Conservation (phyloP, 2,797 vertebrate species). For the Sebastes flavidus region DNA sequence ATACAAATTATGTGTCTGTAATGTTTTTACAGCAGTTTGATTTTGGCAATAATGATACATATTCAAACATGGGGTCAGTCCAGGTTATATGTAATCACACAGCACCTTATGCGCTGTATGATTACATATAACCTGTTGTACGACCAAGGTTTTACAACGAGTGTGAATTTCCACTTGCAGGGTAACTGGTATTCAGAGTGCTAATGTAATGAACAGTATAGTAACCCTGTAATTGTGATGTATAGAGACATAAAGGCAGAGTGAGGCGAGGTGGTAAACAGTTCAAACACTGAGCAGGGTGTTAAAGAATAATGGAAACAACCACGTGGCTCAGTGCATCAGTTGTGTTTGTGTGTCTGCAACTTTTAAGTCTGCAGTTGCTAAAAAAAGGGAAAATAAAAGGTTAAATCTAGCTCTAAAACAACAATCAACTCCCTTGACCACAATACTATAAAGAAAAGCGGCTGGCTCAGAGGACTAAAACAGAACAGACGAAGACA, state of each 20-base stretch:
- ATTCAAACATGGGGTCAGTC: neutral
- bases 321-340: neutral
- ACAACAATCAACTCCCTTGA: slow-evolving; percentile 16
- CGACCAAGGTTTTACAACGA: neutral
- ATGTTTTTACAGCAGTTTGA: neutral
- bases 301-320: neutral
- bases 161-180: neutral
- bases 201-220: neutral
- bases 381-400: slow-evolving; percentile 1
- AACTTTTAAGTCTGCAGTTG: neutral
- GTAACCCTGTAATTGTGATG: too few relatives aligned
- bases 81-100: neutral
- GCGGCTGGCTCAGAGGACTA: neutral
- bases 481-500: slow-evolving; percentile 45
- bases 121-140: too few relatives aligned
- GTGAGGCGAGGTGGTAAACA: neutral
- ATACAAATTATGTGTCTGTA: neutral
- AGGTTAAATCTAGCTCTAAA: neutral
- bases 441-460: slow-evolving; percentile 44
- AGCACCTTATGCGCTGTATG: neutral
- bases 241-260: neutral
- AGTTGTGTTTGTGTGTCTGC: neutral
- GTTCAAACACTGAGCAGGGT: neutral
- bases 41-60: neutral
- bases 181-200: neutral